Evolutionary conservation across 23 tunicate species (phyloP).

Genomic region (Phallusia fumigata): DNA sequence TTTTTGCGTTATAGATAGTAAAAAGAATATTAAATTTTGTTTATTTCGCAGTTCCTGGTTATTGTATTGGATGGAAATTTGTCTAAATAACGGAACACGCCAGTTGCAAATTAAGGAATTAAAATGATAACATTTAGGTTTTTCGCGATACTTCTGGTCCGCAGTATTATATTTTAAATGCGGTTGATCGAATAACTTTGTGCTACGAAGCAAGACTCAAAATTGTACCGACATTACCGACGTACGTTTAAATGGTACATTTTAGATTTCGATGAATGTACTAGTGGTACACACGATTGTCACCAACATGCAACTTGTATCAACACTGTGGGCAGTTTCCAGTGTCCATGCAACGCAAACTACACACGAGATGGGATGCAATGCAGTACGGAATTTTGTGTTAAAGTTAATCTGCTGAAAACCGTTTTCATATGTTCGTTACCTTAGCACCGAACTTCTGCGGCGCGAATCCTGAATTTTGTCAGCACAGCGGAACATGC

Average conservation of each 20-base stretch:
- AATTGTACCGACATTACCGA: too few species aligned
- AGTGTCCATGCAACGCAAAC: background rate
- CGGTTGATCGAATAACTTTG: too few species aligned
- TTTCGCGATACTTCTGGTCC: too few species aligned
- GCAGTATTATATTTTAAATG: too few species aligned
- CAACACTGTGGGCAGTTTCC: conserved; percentile 2
- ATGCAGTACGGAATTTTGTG: background rate
- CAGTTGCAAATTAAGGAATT: too few species aligned
- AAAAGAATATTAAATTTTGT: too few species aligned
- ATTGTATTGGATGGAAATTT: background rate
- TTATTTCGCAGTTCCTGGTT: too few species aligned
- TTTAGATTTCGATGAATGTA: background rate
- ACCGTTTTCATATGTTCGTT: too few species aligned
- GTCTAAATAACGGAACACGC: background rate
- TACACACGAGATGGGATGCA: background rate
- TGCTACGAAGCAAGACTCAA: too few species aligned
- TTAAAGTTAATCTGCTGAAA: too few species aligned
- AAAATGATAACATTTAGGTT: background rate
- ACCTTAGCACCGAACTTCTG: background rate
- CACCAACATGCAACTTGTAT: conserved; percentile 2
- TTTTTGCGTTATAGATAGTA: too few species aligned
- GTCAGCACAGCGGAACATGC: background rate
- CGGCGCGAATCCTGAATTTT: background rate
- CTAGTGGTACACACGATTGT: background rate
- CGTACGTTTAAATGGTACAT: too few species aligned